A percentile compares a stretch with the other conserved stretches of the same genome.
phyloP scores from a whole-genome alignment of 2,888 invertebrate genomes.

The Drosophila seclusa region DNA sequence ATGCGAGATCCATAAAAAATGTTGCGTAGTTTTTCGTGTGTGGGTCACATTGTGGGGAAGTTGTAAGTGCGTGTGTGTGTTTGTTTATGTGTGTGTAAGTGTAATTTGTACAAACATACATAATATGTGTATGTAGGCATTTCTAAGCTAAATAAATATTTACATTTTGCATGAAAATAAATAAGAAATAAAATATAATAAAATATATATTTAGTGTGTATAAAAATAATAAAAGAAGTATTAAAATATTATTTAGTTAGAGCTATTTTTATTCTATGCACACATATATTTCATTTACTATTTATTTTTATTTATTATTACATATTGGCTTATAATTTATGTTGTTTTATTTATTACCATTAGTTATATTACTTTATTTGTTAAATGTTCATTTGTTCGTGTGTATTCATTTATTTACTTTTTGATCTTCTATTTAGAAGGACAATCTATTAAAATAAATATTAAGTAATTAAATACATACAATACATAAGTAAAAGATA shows the following conservation, averaged over 20 bases:
- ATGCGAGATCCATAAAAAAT: constrained; percentile 32
- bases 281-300: not conserved
- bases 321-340: not conserved
- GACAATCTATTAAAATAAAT: too few species aligned
- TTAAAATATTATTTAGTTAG: not conserved
- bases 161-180: not conserved
- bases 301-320: not conserved
- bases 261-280: not conserved
- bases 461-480: too few species aligned
- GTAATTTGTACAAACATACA: not conserved
- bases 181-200: not conserved
- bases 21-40: constrained; percentile 46
- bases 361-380: too few species aligned
- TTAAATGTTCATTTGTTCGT: too few species aligned
- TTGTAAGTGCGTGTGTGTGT: not conserved
- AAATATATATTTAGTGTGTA: not conserved
- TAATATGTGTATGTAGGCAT: not conserved
- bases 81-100: not conserved
- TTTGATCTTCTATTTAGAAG: too few species aligned
- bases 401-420: too few species aligned
- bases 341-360: not conserved
- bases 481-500: too few species aligned
- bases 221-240: too few species aligned
- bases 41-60: constrained; percentile 23
- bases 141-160: not conserved